phyloP scores from a whole-genome alignment of 2,797 vertebrate species.

The Fundulus diaphanus region DNA sequence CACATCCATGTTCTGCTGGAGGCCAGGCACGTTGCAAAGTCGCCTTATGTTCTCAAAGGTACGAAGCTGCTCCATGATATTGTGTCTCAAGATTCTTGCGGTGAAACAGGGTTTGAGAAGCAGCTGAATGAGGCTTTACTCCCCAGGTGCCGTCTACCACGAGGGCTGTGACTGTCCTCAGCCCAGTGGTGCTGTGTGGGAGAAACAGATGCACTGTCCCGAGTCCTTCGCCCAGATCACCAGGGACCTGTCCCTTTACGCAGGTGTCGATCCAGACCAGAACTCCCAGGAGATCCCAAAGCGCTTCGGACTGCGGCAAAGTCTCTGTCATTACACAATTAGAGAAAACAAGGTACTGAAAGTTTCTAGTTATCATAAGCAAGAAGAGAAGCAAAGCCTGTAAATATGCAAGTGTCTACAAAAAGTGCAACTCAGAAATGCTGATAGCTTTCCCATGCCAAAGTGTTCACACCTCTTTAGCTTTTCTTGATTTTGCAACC shows the following conservation, averaged over 20 bases:
- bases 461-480: background rate
- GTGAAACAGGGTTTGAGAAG: background rate
- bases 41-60: slow-evolving; percentile 93
- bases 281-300: slow-evolving; percentile 90
- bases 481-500: background rate
- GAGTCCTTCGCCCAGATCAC: slow-evolving; percentile 89
- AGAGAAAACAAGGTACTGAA: slow-evolving; percentile 91
- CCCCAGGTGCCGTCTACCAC: slow-evolving; percentile 90
- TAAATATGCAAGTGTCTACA: background rate
- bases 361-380: background rate
- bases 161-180: slow-evolving; percentile 94
- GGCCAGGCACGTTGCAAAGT: slow-evolving; percentile 85
- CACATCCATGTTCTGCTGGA: slow-evolving; percentile 85
- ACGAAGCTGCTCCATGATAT: slow-evolving; percentile 19
- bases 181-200: slow-evolving; percentile 83
- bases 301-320: slow-evolving; percentile 94
- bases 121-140: background rate
- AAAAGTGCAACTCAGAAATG: background rate
- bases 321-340: slow-evolving; percentile 95
- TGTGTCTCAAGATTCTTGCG: background rate
- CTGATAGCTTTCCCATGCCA: background rate
- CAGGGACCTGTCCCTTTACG: slow-evolving; percentile 85
- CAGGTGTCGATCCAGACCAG: slow-evolving; percentile 87
- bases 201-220: slow-evolving; percentile 90
- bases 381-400: background rate